Conservation (phyloP, 2,888 invertebrate species). For the Belgica antarctica region DNA sequence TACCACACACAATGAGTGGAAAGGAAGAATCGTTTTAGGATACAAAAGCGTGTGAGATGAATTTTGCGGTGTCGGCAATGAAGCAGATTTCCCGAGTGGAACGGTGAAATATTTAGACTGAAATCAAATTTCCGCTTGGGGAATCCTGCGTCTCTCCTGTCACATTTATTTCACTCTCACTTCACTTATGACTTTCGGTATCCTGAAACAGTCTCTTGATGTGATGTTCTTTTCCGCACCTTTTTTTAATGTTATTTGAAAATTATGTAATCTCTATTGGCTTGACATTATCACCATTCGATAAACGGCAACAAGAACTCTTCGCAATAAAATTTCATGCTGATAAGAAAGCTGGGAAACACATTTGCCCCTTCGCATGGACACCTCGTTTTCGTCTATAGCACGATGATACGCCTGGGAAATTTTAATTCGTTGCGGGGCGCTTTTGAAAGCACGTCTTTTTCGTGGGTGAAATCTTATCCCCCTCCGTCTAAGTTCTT, state of each 20-base stretch:
- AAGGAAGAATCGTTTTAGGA: not conserved
- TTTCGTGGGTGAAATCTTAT: not conserved
- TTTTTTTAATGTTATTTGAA: no score
- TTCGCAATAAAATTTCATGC: slow-evolving; percentile 1
- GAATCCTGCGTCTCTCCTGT: not conserved
- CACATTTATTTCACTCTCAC: slow-evolving; percentile 17
- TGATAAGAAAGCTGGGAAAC: not conserved
- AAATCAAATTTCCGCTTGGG: slow-evolving; percentile 22
- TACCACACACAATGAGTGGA: slow-evolving; percentile 12
- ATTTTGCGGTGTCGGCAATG: not conserved
- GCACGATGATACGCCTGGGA: slow-evolving; percentile 22
- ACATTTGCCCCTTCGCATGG: not conserved
- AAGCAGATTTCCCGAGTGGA: not conserved
- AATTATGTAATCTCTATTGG: not conserved
- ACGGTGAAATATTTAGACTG: not conserved
- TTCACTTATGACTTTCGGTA: not conserved
- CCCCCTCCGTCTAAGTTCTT: not conserved
- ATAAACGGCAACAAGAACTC: not conserved
- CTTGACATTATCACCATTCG: not conserved
- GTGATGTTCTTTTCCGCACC: not conserved
- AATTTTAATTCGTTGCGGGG: slow-evolving; percentile 15
- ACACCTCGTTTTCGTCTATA: slow-evolving; percentile 11
- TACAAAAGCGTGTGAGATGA: slow-evolving; percentile 6
- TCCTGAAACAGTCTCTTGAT: not conserved
- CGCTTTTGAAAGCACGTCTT: slow-evolving; percentile 10